Conservation (phyloP, 2,797 vertebrate genomes). For the Rhincodon typus region DNA sequence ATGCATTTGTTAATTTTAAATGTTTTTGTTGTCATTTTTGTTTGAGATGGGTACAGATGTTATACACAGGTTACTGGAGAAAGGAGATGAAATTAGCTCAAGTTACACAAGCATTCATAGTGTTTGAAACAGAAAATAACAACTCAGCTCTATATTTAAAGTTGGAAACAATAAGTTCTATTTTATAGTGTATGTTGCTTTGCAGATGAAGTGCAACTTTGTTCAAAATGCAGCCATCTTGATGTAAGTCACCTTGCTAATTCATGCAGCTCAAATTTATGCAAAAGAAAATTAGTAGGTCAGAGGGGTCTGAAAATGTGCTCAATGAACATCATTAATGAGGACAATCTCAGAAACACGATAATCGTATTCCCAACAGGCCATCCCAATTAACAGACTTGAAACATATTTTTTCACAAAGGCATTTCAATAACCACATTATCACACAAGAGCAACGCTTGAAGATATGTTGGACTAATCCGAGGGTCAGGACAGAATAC, state of each 20-base stretch:
- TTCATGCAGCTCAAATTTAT: slow-evolving; percentile 14
- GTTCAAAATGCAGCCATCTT: neutral
- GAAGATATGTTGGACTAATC: neutral
- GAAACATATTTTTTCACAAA: neutral
- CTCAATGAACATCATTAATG: neutral
- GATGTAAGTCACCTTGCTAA: slow-evolving; percentile 14
- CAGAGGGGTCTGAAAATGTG: neutral
- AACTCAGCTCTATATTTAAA: neutral
- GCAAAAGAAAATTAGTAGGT: neutral
- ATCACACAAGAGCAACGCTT: neutral
- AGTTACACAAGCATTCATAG: neutral
- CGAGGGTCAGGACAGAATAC: neutral
- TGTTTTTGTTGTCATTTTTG: neutral
- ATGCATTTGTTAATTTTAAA: neutral
- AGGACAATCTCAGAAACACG: slow-evolving; percentile 5
- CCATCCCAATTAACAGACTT: slow-evolving; percentile 9
- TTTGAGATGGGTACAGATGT: neutral
- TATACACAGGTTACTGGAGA: neutral
- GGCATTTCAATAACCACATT: neutral
- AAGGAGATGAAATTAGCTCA: neutral
- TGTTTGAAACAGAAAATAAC: neutral
- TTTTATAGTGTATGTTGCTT: neutral
- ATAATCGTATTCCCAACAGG: neutral
- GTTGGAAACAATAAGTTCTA: neutral
- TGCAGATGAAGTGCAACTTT: neutral